Conservation (phyloP, 2,113 vertebrate species). For the Formicarius rufipectus region DNA sequence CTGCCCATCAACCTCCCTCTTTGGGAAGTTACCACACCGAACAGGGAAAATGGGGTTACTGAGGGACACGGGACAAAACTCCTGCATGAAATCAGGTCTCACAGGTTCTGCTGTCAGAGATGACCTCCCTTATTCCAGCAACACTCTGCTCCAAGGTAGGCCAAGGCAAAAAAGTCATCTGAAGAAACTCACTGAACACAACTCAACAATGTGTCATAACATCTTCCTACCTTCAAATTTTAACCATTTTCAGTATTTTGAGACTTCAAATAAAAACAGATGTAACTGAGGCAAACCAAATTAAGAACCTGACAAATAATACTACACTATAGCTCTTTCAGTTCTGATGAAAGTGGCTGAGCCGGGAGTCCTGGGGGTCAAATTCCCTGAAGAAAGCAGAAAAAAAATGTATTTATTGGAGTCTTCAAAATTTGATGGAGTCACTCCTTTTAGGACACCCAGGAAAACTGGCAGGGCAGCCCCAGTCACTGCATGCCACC, state of each 20-base stretch:
- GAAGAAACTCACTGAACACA: background rate
- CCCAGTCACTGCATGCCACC: background rate
- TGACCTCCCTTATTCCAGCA: background rate
- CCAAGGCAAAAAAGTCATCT: background rate
- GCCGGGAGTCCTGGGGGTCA: background rate
- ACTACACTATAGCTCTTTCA: background rate
- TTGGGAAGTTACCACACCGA: background rate
- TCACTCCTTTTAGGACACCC: background rate
- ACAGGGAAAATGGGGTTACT: background rate
- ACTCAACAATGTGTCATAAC: background rate
- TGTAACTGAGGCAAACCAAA: background rate
- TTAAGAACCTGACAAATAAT: background rate
- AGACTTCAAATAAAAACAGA: background rate
- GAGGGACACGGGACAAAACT: background rate
- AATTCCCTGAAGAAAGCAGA: background rate
- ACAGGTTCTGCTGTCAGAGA: background rate
- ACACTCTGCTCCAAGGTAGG: background rate
- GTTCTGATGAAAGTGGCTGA: background rate
- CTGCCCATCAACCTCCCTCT: background rate
- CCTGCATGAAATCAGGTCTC: background rate
- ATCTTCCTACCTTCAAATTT: background rate
- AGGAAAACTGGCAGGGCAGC: background rate
- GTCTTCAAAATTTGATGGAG: background rate
- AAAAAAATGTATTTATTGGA: background rate
- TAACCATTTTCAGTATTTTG: background rate